Conservation (phyloP, 2,888 invertebrate species). For the Bruchidius siliquastri region DNA sequence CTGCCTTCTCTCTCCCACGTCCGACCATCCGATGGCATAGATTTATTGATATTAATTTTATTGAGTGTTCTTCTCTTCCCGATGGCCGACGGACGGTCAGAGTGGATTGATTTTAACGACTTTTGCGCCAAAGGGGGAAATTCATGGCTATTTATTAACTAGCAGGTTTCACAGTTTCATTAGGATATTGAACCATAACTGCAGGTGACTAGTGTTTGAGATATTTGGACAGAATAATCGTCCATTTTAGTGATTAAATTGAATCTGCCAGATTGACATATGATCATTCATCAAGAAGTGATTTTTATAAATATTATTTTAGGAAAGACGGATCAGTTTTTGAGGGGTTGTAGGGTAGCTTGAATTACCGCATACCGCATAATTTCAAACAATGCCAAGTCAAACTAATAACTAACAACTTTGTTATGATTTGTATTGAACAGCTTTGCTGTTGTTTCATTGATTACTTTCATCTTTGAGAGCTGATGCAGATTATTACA, state of each 20-base stretch:
- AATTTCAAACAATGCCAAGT: too few species aligned
- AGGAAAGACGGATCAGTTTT: too few species aligned
- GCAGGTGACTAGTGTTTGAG: neutral
- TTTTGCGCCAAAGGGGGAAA: neutral
- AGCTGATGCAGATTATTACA: too few species aligned
- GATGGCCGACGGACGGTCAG: slow-evolving; percentile 2
- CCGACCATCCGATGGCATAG: slow-evolving; percentile 15
- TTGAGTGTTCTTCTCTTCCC: slow-evolving; percentile 24
- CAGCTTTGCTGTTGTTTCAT: too few species aligned
- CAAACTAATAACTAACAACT: too few species aligned
- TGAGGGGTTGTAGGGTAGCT: too few species aligned
- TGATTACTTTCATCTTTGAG: too few species aligned
- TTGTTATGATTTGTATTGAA: too few species aligned
- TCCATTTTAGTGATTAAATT: neutral
- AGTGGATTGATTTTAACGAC: neutral
- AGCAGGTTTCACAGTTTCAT: neutral
- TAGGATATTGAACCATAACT: neutral
- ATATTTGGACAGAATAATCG: neutral
- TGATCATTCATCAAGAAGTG: too few species aligned
- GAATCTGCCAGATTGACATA: too few species aligned
- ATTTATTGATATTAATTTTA: slow-evolving; percentile 27
- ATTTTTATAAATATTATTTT: too few species aligned
- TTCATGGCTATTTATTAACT: neutral
- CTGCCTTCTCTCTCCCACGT: slow-evolving; percentile 6
- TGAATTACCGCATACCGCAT: too few species aligned